Base-by-base conservation (phyloP, 2,113 vertebrate genomes). In the Psilopogon haemacephalus region DNA sequence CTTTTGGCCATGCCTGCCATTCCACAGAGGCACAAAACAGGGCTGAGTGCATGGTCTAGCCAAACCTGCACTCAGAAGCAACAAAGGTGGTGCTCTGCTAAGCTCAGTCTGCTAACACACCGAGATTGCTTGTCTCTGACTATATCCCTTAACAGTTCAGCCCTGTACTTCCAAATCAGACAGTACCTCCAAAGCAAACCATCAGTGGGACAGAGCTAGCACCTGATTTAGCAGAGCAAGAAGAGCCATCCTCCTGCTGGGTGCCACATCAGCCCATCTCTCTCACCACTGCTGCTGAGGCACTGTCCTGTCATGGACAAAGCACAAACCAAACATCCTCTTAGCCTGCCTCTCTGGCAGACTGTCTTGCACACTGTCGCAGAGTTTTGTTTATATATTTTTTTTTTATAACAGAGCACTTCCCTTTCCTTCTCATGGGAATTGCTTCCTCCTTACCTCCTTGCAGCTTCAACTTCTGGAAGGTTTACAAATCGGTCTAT, bases 401-500 rank as follows among this genome's bases (percentile, higher is more conserved):
- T 32, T 37, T 82, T 78, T 78, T 74, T 32, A 32, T 50, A 81
- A 46, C 38, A 44, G 27, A 92, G 60, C 14, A 4, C 40, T 64
- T 85, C 35, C 40, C 18, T 19, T 91, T 93, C 78, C 87, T 90
- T 67, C 37, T 72, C 46, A 33, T 1, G n/a, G 91, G 50, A 42
- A 33, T 87, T 64, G 67, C 60, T 91, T 93, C 52, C 76, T 86
- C 59, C 82, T 91, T 89, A 68, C 46, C 40, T 88, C 82, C 82
- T 94, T 84, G 72, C 64, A 89, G 59, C 48, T 88, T 77, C 15
- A 77, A 89, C 86, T 91, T 88, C 80, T 74, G 21, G 56, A 91
- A 50, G 71, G 73, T 90, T 90, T 92, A 74, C 87, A 67, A 68
- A 68, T 30, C 28, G 20, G 21, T 75, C 94, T 98, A 98, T 98